Evolutionary conservation across 2,113 vertebrate species (phyloP), one percentile per base, ranked within the genome.

Genomic region (Ctenomys sociabilis): DNA sequence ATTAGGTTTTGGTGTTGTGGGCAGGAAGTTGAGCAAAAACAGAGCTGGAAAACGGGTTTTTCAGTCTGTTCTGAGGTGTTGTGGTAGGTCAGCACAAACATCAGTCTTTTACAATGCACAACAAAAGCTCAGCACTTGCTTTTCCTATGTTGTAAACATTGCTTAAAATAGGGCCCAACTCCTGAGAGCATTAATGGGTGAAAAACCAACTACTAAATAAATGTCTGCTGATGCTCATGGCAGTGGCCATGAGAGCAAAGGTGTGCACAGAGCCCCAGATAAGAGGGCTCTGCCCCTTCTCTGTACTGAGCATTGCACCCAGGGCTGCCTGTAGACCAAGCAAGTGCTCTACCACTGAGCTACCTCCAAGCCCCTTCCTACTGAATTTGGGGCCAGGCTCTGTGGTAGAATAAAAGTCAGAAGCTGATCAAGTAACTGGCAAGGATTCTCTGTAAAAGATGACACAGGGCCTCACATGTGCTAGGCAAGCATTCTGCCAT

Each of bases 1-100:
- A 54, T 91, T 94, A 95, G 77, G 82, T 88, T 88, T 96, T 90
- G 70, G n/a, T 94, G 66, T 59, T 95, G 84, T 96, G 73, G 64
- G 90, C 70, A 96, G 77, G 90, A 92, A 88, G 68, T 75, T 95
- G 59, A 89, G 68, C 66, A 94, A 95, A 94, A 95, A 72, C 22
- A 96, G 45, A 72, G 83, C n/a, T 78, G 90, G 32, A 78, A 95
- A 94, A 95, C 90, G 80, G 61, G 63, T 93, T 93, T 95, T 91
- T 87, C 75, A 66, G 52, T 80, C 4, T 32, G 43, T 91, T 77
- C 83, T 87, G 87, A 87, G 84, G 32, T 90, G 59, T 90, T 52
- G 1, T 94, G 30, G 75, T 61, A 93, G 63, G 52, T 91, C 78
- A 93, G 86, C 83, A 80, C 54, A 66, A 88, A 96, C 73, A 91